phyloP scores from a whole-genome alignment of 2,113 vertebrate genomes.

The Eupsittula cactorum region DNA sequence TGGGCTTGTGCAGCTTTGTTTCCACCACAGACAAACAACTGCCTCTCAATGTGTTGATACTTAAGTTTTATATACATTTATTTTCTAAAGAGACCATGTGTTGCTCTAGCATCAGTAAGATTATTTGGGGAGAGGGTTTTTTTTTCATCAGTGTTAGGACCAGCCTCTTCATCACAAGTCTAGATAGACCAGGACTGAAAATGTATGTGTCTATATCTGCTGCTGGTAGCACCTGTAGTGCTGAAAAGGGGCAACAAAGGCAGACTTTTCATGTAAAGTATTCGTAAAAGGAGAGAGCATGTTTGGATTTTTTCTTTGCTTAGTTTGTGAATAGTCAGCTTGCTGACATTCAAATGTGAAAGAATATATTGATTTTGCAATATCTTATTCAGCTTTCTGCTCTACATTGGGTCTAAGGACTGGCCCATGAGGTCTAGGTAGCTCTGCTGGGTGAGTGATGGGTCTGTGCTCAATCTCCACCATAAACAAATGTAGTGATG shows the following conservation, averaged over 20 bases:
- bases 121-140: not conserved
- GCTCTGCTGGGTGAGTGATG: not conserved
- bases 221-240: not conserved
- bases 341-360: not conserved
- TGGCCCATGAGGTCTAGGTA: not conserved
- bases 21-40: not conserved
- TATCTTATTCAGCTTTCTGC: not conserved
- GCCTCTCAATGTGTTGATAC: rapidly evolving
- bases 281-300: not conserved
- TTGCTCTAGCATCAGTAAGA: not conserved
- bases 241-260: not conserved
- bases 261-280: not conserved
- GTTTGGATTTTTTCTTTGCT: not conserved
- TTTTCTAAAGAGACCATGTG: not conserved
- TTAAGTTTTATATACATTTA: not conserved
- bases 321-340: not conserved
- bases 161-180: not conserved
- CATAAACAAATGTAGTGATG: not conserved
- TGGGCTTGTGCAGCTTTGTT: rapidly evolving
- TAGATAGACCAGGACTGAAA: not conserved
- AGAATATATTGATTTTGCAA: not conserved
- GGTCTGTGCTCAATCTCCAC: not conserved
- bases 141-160: not conserved
- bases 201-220: not conserved
- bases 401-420: not conserved